Conservation (phyloP, 2,888 invertebrate genomes). For the Drosophila buzzatii region DNA sequence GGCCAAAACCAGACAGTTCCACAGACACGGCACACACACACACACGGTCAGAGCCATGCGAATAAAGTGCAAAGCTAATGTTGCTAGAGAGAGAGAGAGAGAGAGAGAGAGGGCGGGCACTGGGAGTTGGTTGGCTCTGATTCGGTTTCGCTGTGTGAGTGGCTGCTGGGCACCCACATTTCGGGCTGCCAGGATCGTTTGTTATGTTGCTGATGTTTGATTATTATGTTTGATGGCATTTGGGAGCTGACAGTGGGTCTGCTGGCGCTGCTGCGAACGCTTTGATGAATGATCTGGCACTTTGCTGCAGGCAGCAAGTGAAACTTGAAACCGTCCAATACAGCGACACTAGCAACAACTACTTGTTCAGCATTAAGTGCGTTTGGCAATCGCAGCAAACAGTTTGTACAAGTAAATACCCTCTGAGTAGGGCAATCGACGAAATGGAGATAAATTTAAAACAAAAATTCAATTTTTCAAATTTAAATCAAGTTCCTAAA, state of each 20-base stretch:
- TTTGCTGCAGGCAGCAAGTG: conserved; percentile 66
- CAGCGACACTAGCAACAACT: conserved; percentile 34
- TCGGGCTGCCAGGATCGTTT: conserved; percentile 72
- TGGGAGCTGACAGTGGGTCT: conserved; percentile 40
- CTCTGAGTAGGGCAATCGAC: neutral
- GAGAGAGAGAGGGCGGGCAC: neutral
- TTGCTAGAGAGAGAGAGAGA: neutral
- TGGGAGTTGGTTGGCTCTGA: conserved; percentile 19
- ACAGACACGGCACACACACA: conserved; percentile 25
- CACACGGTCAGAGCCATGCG: conserved; percentile 13
- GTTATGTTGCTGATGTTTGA: conserved; percentile 79
- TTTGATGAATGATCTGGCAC: conserved; percentile 78
- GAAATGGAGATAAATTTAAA: neutral
- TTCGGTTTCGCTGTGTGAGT: conserved; percentile 35
- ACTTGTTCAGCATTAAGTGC: conserved; percentile 54
- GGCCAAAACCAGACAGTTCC: conserved; percentile 41
- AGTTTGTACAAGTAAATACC: neutral
- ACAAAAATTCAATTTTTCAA: neutral
- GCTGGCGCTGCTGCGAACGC: conserved; percentile 22
- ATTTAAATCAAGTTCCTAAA: neutral
- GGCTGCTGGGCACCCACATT: conserved; percentile 56
- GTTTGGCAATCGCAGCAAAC: conserved; percentile 35
- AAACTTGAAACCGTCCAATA: conserved; percentile 53
- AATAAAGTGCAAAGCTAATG: conserved; percentile 44
- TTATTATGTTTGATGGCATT: conserved; percentile 80